Percentiles rank a stretch among this genome's conserved stretches.
Evolutionary conservation across 2,888 invertebrate genomes (phyloP).

Genomic region (Nudaria mundana): DNA sequence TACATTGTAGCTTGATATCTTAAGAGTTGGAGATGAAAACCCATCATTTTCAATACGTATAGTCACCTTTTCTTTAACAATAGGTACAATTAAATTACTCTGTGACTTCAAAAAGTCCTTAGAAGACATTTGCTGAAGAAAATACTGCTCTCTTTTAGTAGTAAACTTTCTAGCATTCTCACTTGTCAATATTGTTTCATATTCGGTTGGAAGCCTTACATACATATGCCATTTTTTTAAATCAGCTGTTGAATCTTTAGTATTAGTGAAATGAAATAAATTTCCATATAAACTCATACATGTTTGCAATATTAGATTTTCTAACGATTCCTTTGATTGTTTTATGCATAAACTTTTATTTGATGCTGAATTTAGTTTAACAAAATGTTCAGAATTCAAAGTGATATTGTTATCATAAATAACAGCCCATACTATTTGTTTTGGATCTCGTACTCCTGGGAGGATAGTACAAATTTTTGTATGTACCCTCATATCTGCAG

Average conservation of each 20-base stretch:
- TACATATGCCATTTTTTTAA: slow-evolving; percentile 39
- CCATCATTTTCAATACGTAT: slow-evolving; percentile 51
- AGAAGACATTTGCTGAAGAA: slow-evolving; percentile 41
- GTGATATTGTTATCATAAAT: slow-evolving; percentile 45
- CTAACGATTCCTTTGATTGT: slow-evolving; percentile 31
- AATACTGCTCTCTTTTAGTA: slow-evolving; percentile 33
- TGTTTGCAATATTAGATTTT: slow-evolving; percentile 39
- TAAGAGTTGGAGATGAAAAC: slow-evolving; percentile 44
- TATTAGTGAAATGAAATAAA: slow-evolving; percentile 45
- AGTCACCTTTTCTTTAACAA: slow-evolving; percentile 42
- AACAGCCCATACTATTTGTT: slow-evolving; percentile 48
- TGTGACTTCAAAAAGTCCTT: slow-evolving; percentile 51
- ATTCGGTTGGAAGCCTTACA: slow-evolving; percentile 51
- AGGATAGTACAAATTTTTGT: slow-evolving; percentile 53
- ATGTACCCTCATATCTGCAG: slow-evolving; percentile 40
- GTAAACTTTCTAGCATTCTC: slow-evolving; percentile 26
- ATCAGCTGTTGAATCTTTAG: slow-evolving; percentile 15
- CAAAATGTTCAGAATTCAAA: slow-evolving; percentile 57
- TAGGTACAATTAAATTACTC: slow-evolving; percentile 37
- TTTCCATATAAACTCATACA: slow-evolving; percentile 35
- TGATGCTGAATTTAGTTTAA: slow-evolving; percentile 34
- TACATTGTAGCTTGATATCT: slow-evolving; percentile 43
- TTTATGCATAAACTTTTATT: slow-evolving; percentile 31
- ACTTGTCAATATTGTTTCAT: slow-evolving; percentile 39
- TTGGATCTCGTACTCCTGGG: slow-evolving; percentile 50